These are phyloP conservation scores for Helicoverpa assulta DNA, from an alignment of 2,888 invertebrate genomes.

Conservation along the genomic window DNA sequence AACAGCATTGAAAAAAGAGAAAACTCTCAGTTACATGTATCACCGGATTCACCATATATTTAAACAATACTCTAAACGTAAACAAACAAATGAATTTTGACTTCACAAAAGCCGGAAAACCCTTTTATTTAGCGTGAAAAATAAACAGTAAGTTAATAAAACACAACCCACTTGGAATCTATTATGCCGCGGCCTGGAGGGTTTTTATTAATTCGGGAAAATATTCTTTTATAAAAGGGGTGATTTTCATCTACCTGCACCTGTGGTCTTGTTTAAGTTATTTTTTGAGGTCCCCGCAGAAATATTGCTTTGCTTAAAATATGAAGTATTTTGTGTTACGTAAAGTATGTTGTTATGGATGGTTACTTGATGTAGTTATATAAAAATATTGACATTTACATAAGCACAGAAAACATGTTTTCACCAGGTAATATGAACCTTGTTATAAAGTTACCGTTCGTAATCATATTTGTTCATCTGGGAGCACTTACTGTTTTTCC, in stretches of 20 bases:
- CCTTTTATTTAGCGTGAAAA: constrained; percentile 39
- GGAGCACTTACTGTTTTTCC: too few species aligned
- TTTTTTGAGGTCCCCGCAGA: constrained; percentile 20
- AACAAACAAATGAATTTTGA: constrained; percentile 27
- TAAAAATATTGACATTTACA: too few species aligned
- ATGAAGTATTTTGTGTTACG: constrained; percentile 5
- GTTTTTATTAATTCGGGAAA: constrained; percentile 57
- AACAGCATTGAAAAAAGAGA: too few species aligned
- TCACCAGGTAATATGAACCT: too few species aligned
- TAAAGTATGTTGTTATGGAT: not conserved
- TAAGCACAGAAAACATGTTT: too few species aligned
- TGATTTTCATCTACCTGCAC: constrained; percentile 56
- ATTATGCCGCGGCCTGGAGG: constrained; percentile 53
- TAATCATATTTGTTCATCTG: too few species aligned
- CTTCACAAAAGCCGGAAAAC: constrained; percentile 29
- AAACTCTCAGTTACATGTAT: too few species aligned
- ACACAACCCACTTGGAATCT: constrained; percentile 54
- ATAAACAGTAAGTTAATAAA: constrained; percentile 57
- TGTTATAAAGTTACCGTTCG: too few species aligned
- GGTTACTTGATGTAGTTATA: too few species aligned
- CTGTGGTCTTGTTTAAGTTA: constrained; percentile 47
- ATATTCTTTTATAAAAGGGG: constrained; percentile 54
- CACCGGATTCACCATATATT: too few species aligned
- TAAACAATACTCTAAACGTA: constrained; percentile 1
- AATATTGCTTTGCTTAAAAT: constrained; percentile 2